These are phyloP conservation scores for Cebus imitator DNA, from an alignment of 2,113 vertebrate species.

Conservation along the genomic window DNA sequence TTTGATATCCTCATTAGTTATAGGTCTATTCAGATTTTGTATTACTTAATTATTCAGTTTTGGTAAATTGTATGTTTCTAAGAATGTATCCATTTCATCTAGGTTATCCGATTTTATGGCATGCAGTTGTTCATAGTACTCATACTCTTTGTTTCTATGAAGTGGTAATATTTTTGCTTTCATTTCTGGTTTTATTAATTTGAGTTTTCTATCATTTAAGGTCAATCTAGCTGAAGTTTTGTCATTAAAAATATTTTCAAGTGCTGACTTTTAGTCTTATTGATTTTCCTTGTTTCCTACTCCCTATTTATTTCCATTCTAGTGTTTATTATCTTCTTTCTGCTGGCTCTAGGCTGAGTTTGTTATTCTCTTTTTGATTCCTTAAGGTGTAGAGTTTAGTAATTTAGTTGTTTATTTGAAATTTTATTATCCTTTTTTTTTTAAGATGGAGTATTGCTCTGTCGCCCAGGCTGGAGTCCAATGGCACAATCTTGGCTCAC, in stretches of 20 bases:
- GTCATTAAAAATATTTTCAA: background rate
- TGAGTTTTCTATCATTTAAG: background rate
- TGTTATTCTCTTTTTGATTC: background rate
- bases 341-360: background rate
- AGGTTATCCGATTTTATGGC: background rate
- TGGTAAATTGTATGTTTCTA: background rate
- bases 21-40: background rate
- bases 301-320: background rate
- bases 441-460: no score
- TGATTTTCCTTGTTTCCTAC: background rate
- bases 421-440: background rate
- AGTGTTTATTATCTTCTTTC: background rate
- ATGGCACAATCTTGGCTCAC: no score
- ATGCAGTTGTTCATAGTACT: background rate
- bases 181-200: background rate
- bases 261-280: background rate
- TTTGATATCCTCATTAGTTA: background rate
- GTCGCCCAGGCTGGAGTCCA: no score
- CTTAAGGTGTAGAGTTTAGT: background rate
- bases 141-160: background rate
- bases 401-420: background rate
- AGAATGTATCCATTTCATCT: background rate
- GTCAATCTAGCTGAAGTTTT: background rate
- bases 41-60: constrained; percentile 2
- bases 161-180: background rate